phyloP scores from a whole-genome alignment of 2,113 vertebrate species.

The Malurus alboscapulatus region DNA sequence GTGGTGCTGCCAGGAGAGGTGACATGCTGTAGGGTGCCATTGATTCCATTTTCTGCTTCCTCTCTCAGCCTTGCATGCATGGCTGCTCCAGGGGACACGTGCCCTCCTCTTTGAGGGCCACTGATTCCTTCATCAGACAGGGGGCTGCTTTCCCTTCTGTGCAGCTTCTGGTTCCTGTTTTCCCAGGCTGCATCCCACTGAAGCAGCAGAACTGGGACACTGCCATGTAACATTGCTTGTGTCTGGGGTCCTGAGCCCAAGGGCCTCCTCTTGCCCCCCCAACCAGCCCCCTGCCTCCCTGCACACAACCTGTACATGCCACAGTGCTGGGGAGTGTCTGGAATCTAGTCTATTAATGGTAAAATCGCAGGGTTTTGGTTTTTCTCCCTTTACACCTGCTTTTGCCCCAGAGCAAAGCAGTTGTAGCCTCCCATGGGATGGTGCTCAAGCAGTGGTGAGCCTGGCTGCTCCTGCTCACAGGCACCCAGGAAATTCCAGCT shows the following conservation, averaged over 20 bases:
- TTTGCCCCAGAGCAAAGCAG: neutral
- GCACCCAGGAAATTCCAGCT: neutral
- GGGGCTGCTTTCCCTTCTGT: neutral
- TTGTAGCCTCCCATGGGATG: neutral
- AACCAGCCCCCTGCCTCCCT: neutral
- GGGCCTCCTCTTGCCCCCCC: neutral
- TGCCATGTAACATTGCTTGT: neutral
- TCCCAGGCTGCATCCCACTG: neutral
- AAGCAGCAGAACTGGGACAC: neutral
- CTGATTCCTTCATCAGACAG: neutral
- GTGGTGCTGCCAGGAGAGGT: neutral
- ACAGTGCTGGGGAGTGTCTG: neutral
- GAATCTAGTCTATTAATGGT: neutral
- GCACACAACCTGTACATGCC: neutral
- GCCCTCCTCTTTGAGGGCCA: rapidly evolving
- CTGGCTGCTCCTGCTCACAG: neutral
- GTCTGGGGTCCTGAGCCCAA: neutral
- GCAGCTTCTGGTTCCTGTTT: neutral
- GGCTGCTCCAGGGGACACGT: neutral
- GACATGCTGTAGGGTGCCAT: neutral
- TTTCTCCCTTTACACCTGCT: neutral
- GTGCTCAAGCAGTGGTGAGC: neutral
- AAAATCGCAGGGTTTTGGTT: neutral
- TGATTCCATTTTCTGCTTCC: neutral
- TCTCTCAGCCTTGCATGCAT: neutral